Base-by-base conservation (phyloP, 1,140 invertebrate genomes). In the Apis mellifera region DNA sequence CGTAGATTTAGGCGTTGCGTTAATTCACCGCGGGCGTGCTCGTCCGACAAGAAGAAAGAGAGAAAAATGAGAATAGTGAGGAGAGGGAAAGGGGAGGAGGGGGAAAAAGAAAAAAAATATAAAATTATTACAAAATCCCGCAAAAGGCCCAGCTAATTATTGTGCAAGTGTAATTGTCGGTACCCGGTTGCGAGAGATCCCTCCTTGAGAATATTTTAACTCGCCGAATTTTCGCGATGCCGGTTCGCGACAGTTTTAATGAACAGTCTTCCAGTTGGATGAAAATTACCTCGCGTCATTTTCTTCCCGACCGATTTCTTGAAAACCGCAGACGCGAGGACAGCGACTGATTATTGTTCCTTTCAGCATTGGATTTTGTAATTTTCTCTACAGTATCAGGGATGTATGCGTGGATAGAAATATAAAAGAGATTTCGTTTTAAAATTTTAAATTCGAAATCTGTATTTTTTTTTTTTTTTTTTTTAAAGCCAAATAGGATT, bases 81-180 rank as follows among this genome's bases (percentile, higher is more conserved):
- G 1, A 2, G 19, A 26, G 21, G 17, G 13, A 13, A 55, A 0
- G 32, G 17, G n/a, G 57, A 19, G 13, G 42, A n/a, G 17, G n/a
- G 57, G n/a, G 13, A 50, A n/a, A 26, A 54, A 59, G n/a, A 54
- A 59, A 69, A 84, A 50, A 23, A 55, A 42, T 23, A 17, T 13
- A 23, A 59, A 48, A 59, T n/a, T 52, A 15, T 89, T 84, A 59
- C 64, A 80, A 89, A 86, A 89, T 55, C 15, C 32, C 15, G 32
- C 23, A 55, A 55, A 32, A 82, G 87, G 82, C 72, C 83, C 86
- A 72, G 62, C 78, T 90, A 88, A 86, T 85, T 83, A 84, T 91
- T 91, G 90, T 91, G 90, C 84, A 91, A 92, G 88, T 89, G 74
- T 90, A 92, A 92, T 91, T 91, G 89, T 80, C 54, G 42, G 71